A percentile compares a stretch with the other conserved stretches of the same genome.
Conservation (phyloP, 2,113 vertebrate species). For the Ptyas mucosa region DNA sequence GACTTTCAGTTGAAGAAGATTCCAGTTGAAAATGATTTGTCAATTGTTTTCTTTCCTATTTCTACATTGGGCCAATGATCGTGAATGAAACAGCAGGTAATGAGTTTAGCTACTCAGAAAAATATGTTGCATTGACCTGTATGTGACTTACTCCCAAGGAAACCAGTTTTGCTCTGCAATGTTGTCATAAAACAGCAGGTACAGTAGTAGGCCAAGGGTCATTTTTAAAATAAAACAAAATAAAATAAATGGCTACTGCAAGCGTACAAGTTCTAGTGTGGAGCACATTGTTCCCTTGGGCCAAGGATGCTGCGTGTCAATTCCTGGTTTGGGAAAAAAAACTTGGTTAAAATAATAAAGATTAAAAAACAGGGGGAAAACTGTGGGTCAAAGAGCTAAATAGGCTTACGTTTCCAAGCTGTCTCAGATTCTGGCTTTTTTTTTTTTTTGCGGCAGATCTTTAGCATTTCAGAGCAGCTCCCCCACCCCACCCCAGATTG, state of each 20-base stretch:
- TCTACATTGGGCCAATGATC: neutral
- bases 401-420: neutral
- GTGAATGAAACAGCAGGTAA: neutral
- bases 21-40: neutral
- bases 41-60: neutral
- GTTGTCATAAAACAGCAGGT: neutral
- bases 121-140: neutral
- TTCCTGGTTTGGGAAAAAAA: neutral
- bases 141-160: neutral
- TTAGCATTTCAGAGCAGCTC: neutral
- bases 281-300: neutral
- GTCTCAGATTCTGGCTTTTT: neutral
- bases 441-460: neutral
- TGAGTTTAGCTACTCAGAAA: neutral
- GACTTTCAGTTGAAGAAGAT: neutral
- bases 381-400: neutral
- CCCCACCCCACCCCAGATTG: neutral
- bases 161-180: neutral
- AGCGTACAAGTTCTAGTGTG: neutral
- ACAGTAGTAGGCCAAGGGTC: neutral
- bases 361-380: neutral
- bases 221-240: neutral
- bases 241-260: neutral
- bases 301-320: neutral
- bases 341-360: slow-evolving; percentile 1